A percentile compares a stretch with the other conserved stretches of the same genome.
Conservation (phyloP, 2,113 vertebrate species). For the Myotis yumanensis region DNA sequence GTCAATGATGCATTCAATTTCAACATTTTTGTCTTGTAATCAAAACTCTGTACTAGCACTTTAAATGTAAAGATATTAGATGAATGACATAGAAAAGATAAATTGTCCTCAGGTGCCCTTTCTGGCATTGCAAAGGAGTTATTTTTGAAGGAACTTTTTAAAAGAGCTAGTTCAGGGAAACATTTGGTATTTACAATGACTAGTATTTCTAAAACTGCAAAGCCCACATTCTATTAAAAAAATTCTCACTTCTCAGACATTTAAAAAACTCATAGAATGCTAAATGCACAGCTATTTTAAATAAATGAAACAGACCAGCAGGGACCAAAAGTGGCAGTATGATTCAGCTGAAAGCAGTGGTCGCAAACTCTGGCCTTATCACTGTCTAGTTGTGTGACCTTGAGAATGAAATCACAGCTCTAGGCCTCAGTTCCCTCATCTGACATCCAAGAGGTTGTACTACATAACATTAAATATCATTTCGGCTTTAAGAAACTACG, state of each 20-base stretch:
- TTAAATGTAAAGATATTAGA: conserved; percentile 42
- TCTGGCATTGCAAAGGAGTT: conserved; percentile 45
- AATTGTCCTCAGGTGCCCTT: conserved; percentile 39
- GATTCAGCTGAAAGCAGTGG: not conserved
- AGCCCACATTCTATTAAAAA: conserved; percentile 32
- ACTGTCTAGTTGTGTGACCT: not conserved
- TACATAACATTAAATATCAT: not conserved
- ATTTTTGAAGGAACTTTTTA: conserved; percentile 53
- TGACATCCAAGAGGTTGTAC: not conserved
- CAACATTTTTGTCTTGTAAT: conserved; percentile 47
- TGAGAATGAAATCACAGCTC: not conserved
- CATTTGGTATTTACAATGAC: conserved; percentile 60
- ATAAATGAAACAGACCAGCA: not conserved
- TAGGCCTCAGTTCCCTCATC: not conserved
- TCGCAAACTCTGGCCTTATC: not conserved
- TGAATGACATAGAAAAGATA: conserved; percentile 34
- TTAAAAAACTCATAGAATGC: not conserved
- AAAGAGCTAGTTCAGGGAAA: conserved; percentile 44
- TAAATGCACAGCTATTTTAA: conserved; percentile 45
- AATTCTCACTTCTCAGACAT: conserved; percentile 21
- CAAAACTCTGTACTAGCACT: conserved; percentile 19
- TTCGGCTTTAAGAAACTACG: not conserved
- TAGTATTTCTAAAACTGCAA: conserved; percentile 59
- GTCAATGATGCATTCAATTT: conserved; percentile 61
- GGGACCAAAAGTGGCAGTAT: not conserved